These are phyloP conservation scores for Calidris pygmaea DNA, from an alignment of 2,113 vertebrate genomes.

Conservation along the genomic window DNA sequence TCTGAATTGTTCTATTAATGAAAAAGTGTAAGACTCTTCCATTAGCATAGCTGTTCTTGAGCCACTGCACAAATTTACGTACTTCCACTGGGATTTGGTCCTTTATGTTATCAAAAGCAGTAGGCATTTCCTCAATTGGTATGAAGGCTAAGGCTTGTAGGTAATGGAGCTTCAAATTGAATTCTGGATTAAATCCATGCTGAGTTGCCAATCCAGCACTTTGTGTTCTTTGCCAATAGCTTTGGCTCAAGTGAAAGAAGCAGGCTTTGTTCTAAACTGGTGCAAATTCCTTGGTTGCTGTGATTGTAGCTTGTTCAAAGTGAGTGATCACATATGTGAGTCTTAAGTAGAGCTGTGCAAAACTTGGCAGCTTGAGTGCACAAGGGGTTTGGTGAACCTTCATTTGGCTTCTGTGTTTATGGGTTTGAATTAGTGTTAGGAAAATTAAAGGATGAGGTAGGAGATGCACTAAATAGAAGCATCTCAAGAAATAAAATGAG, in stretches of 20 bases:
- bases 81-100: constrained; percentile 28
- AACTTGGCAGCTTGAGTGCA: constrained; percentile 66
- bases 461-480: background rate
- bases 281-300: constrained; percentile 67
- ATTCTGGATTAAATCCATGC: constrained; percentile 70
- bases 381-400: constrained; percentile 67
- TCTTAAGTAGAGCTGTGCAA: constrained; percentile 64
- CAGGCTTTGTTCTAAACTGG: constrained; percentile 70
- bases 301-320: constrained; percentile 69
- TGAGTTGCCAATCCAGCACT: constrained; percentile 46
- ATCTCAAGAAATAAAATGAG: background rate
- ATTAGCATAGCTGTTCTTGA: constrained; percentile 34
- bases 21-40: background rate
- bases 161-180: constrained; percentile 76
- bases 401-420: constrained; percentile 53
- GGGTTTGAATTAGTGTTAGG: constrained; percentile 40
- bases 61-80: constrained; percentile 32
- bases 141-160: constrained; percentile 67
- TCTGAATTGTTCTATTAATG: constrained; percentile 20
- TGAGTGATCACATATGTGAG: constrained; percentile 59
- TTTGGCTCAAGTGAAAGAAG: constrained; percentile 60
- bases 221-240: constrained; percentile 51
- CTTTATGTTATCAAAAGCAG: constrained; percentile 69
- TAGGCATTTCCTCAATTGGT: constrained; percentile 64
- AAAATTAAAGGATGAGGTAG: constrained; percentile 54